A percentile compares a stretch with the other conserved stretches of the same genome.
phyloP scores from a whole-genome alignment of 2,113 vertebrate genomes.

The Gallinago undulata region DNA sequence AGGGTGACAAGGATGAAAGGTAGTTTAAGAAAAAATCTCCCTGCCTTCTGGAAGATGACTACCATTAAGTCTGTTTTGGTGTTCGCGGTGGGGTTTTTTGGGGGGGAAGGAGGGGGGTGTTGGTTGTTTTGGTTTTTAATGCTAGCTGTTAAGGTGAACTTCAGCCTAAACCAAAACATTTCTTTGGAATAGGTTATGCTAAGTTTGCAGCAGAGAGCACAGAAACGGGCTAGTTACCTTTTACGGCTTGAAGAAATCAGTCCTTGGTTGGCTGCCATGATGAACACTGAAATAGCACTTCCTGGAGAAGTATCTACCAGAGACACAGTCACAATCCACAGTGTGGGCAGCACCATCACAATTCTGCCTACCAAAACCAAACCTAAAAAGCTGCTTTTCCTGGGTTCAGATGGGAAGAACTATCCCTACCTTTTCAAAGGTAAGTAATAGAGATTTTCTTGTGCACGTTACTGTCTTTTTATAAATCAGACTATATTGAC shows the following conservation, averaged over 20 bases:
- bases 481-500: background rate
- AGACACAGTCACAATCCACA: slow-evolving; percentile 93
- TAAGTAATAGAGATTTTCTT: slow-evolving; percentile 11
- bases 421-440: slow-evolving; percentile 99
- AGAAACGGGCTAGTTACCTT: slow-evolving; percentile 95
- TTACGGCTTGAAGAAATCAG: slow-evolving; percentile 94
- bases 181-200: slow-evolving; percentile 87
- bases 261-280: slow-evolving; percentile 91
- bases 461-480: background rate
- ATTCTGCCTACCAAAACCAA: slow-evolving; percentile 99
- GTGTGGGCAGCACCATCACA: slow-evolving; percentile 93
- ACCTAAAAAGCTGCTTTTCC: slow-evolving; percentile 95
- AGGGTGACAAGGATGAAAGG: background rate
- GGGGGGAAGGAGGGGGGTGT: too few relatives aligned
- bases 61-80: background rate
- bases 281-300: slow-evolving; percentile 92
- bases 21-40: background rate
- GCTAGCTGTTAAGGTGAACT: background rate
- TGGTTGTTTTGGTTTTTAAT: background rate
- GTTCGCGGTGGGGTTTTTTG: background rate
- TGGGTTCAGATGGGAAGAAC: slow-evolving; percentile 93
- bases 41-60: background rate
- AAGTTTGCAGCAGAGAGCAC: slow-evolving; percentile 94
- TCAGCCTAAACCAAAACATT: background rate
- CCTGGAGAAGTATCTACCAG: slow-evolving; percentile 94